These are phyloP conservation scores for Cichladusa arquata DNA, from an alignment of 2,113 vertebrate genomes.

Conservation along the genomic window DNA sequence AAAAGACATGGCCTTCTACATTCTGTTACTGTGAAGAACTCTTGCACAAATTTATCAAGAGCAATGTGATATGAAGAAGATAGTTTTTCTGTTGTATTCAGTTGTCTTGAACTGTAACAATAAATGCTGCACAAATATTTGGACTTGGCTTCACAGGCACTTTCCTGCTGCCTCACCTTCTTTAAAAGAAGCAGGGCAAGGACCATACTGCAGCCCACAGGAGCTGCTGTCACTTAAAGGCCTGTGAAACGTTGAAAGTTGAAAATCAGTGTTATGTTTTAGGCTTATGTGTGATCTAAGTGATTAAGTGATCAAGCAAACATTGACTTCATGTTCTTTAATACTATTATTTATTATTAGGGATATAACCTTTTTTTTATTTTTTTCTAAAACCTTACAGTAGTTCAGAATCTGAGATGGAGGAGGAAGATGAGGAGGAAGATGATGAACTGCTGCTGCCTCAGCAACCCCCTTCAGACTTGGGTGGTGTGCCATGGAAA, in stretches of 20 bases:
- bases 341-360: background rate
- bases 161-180: background rate
- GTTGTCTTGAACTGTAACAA: background rate
- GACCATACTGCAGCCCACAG: background rate
- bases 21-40: background rate
- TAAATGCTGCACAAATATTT: background rate
- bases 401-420: conserved; percentile 97
- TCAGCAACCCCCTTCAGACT: conserved; percentile 78
- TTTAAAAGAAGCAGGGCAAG: background rate
- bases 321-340: background rate
- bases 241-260: background rate
- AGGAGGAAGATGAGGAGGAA: conserved; percentile 77
- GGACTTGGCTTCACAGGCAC: background rate
- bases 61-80: background rate
- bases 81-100: background rate
- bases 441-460: conserved; percentile 69
- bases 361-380: background rate
- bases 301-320: background rate
- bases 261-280: background rate
- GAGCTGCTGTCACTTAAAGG: background rate
- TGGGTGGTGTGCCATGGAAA: conserved; percentile 92
- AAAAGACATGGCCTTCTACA: background rate
- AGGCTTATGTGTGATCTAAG: background rate
- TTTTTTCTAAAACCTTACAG: conserved; percentile 64
- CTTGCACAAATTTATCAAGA: background rate